These are phyloP conservation scores for Caerostris extrusa DNA, from an alignment of 1,140 invertebrate species.

Conservation along the genomic window DNA sequence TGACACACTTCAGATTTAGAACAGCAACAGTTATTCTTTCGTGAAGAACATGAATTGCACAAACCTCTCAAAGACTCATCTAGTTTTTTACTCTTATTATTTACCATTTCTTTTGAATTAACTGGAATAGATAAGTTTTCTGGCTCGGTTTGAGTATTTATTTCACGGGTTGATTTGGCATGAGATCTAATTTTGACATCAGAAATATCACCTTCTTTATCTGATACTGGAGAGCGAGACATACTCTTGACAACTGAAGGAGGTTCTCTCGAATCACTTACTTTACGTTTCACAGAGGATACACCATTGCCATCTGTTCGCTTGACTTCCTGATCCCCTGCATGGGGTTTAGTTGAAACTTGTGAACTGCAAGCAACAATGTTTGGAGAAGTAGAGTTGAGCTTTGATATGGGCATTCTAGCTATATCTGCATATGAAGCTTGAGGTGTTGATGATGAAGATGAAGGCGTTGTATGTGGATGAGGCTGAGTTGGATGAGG, in stretches of 20 bases:
- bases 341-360: not conserved
- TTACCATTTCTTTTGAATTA: conserved; percentile 1
- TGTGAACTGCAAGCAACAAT: conserved; percentile 53
- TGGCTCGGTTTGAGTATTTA: conserved; percentile 74
- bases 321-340: not conserved
- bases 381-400: conserved; percentile 13
- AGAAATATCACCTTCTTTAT: conserved; percentile 27
- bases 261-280: conserved; percentile 30
- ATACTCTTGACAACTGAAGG: not conserved
- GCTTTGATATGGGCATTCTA: conserved; percentile 82
- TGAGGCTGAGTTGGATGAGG: conserved; percentile 80
- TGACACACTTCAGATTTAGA: not conserved
- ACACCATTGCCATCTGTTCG: not conserved
- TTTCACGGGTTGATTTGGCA: conserved; percentile 64
- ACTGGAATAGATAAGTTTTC: not conserved
- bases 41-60: conserved; percentile 7
- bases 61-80: not conserved
- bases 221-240: not conserved
- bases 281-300: conserved; percentile 29
- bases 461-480: conserved; percentile 79
- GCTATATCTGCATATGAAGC: conserved; percentile 89
- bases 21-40: conserved; percentile 35
- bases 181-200: conserved; percentile 49
- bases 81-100: not conserved
- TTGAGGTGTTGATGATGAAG: conserved; percentile 84